A percentile compares a stretch with the other conserved stretches of the same genome.
Conservation (phyloP, 2,113 vertebrate species). For the Nansenia antarctica region DNA sequence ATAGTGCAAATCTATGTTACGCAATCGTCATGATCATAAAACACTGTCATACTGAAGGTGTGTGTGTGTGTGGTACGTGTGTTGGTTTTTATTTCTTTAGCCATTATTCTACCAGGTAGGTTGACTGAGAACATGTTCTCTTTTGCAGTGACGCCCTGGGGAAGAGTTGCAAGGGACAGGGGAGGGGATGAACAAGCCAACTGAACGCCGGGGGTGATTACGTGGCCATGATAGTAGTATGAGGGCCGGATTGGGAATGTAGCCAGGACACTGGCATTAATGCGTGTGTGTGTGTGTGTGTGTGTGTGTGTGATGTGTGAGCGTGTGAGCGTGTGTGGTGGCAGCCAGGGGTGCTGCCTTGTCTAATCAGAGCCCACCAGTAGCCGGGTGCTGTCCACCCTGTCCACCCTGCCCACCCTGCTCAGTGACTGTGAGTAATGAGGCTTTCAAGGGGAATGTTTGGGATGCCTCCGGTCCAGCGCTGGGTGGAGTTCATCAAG, state of each 20-base stretch:
- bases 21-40: slow-evolving; percentile 31
- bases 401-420: neutral
- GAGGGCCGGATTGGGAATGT: no score
- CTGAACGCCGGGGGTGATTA: no score
- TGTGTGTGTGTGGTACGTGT: neutral
- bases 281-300: neutral
- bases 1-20: neutral
- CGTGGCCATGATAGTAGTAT: no score
- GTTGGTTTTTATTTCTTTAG: no score
- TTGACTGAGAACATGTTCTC: no score
- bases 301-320: neutral
- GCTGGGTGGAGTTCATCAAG: slow-evolving; percentile 16
- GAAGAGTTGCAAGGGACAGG: no score
- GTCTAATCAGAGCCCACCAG: neutral
- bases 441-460: neutral
- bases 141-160: no score
- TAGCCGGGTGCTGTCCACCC: neutral
- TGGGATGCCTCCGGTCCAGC: neutral
- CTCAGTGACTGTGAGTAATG: neutral
- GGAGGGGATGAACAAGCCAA: no score
- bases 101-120: no score
- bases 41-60: slow-evolving; percentile 3
- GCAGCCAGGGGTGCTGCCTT: neutral
- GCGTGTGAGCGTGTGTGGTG: neutral
- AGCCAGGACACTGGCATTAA: neutral